Evolutionary conservation across 2,888 invertebrate genomes (phyloP).

Genomic region (Rhabditoides inermis): DNA sequence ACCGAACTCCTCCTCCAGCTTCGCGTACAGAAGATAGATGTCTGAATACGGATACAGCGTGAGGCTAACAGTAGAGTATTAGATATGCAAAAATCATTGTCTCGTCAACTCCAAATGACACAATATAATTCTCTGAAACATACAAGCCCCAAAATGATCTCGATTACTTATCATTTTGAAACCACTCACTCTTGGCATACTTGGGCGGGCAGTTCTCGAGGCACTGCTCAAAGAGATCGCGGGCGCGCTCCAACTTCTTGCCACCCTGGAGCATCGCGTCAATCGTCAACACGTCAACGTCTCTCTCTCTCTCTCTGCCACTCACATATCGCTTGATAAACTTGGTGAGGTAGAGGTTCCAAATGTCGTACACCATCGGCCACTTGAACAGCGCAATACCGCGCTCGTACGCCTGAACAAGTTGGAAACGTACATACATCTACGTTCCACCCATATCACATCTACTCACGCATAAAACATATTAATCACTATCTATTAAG

Average conservation of each 20-base stretch:
- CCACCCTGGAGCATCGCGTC: constrained; percentile 61
- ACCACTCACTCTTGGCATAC: constrained; percentile 71
- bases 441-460: constrained; percentile 3
- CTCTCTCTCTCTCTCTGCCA: constrained; percentile 12
- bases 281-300: background rate
- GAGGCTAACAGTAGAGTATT: background rate
- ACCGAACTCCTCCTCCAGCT: constrained; percentile 95
- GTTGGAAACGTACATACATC: background rate
- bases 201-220: constrained; percentile 90
- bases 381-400: constrained; percentile 94
- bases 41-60: constrained; percentile 45
- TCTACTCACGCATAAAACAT: background rate
- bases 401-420: constrained; percentile 76
- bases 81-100: background rate
- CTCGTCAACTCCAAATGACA: background rate
- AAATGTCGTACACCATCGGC: constrained; percentile 98
- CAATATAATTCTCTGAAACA: constrained; percentile 1
- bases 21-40: constrained; percentile 88
- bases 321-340: constrained; percentile 82
- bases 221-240: constrained; percentile 97
- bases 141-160: too few relatives aligned
- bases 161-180: too few relatives aligned
- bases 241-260: constrained; percentile 82
- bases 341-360: constrained; percentile 95
- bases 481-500: background rate